phyloP scores from a whole-genome alignment of 2,888 invertebrate species.

The Chironomus tentans region DNA sequence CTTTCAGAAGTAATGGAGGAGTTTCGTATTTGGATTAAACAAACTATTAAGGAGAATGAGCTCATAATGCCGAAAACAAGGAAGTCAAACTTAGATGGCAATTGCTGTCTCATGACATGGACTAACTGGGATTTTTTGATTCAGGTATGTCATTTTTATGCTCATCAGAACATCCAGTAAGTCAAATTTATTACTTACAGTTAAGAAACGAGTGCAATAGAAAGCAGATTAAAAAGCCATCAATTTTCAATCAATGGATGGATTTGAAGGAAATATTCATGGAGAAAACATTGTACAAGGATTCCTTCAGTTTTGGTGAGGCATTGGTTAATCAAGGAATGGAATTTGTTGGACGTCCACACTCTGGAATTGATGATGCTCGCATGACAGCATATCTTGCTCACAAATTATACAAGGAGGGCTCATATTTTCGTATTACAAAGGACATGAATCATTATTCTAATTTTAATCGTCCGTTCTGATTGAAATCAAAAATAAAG shows the following conservation, averaged over 20 bases:
- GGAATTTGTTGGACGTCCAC: conserved; percentile 49
- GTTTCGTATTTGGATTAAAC: conserved; percentile 49
- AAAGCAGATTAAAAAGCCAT: conserved; percentile 47
- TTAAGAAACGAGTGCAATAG: conserved; percentile 49
- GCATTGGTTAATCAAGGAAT: conserved; percentile 50
- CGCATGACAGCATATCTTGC: conserved; percentile 51
- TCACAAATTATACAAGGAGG: conserved; percentile 49
- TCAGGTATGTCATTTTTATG: background rate
- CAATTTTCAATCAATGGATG: conserved; percentile 50
- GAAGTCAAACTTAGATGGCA: conserved; percentile 43
- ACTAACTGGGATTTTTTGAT: conserved; percentile 54
- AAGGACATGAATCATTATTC: conserved; percentile 36
- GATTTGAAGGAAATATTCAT: conserved; percentile 49
- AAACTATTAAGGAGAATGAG: conserved; percentile 37
- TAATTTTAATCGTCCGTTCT: conserved; percentile 2
- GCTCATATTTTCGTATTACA: conserved; percentile 46
- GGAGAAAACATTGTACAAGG: background rate
- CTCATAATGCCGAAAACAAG: conserved; percentile 40
- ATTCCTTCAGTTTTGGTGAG: conserved; percentile 39
- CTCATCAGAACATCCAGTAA: too few species aligned
- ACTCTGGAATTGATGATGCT: conserved; percentile 54
- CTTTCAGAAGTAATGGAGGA: conserved; percentile 44
- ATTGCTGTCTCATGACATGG: conserved; percentile 50
- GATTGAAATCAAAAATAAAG: background rate
- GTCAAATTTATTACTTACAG: conserved; percentile 34